These are phyloP conservation scores for Trichogramma pretiosum DNA, from an alignment of 1,140 invertebrate species.

Conservation along the genomic window DNA sequence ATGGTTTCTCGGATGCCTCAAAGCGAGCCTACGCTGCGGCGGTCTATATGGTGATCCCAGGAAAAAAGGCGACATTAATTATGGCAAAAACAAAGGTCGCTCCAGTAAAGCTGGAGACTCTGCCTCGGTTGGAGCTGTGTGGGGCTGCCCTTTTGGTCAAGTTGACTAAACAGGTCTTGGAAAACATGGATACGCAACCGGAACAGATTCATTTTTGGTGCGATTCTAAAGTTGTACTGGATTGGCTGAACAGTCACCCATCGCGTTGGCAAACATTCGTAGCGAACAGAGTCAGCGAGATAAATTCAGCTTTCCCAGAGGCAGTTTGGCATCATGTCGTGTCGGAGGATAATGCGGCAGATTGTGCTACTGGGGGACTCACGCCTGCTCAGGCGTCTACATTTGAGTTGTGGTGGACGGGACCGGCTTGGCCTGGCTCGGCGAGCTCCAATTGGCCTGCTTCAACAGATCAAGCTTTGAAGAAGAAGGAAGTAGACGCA, in stretches of 20 bases:
- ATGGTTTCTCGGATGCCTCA: too few species aligned
- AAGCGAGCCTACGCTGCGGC: too few species aligned
- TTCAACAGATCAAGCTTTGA: too few species aligned
- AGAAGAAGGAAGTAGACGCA: conserved; percentile 2
- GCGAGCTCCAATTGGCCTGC: too few species aligned
- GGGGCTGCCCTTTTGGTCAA: not conserved
- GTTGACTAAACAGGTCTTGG: too few species aligned
- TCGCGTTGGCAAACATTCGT: too few species aligned
- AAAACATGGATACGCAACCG: too few species aligned
- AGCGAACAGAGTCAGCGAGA: not conserved
- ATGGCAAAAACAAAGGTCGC: conserved; percentile 2
- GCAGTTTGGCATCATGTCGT: not conserved
- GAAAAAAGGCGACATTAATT: not conserved
- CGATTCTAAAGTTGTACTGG: too few species aligned
- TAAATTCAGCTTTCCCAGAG: not conserved
- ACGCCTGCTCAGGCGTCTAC: too few species aligned
- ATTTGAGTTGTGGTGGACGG: conserved; percentile 8
- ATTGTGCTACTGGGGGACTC: not conserved
- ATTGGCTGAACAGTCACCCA: too few species aligned
- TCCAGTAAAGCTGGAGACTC: not conserved
- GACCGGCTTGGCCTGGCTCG: conserved; percentile 1
- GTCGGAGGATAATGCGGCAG: not conserved
- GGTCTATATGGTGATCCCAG: too few species aligned
- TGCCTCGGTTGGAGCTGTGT: not conserved
- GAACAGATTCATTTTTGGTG: too few species aligned